These are phyloP conservation scores for Neofelis nebulosa DNA, from an alignment of 2,113 vertebrate species.

Conservation along the genomic window DNA sequence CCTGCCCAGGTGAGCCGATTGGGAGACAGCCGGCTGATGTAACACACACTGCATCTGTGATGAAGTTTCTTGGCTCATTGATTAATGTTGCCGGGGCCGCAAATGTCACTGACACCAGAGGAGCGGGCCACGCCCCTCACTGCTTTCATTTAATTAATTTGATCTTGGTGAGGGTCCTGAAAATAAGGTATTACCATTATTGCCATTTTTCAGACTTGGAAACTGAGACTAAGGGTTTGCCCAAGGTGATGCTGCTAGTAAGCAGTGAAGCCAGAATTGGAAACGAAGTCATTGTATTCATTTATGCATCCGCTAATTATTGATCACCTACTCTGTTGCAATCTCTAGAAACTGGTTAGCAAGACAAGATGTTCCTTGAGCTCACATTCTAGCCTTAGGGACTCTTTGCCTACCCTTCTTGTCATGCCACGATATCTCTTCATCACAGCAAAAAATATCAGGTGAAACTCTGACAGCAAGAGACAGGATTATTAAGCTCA, in stretches of 20 bases:
- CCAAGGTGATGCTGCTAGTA: not conserved
- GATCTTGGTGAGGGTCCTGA: not conserved
- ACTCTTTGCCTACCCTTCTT: not conserved
- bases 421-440: not conserved
- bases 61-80: not conserved
- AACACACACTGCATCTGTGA: not conserved
- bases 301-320: not conserved
- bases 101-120: not conserved
- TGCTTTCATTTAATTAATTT: not conserved
- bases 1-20: not conserved
- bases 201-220: slow-evolving; percentile 6
- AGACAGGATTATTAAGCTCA: not conserved
- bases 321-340: not conserved
- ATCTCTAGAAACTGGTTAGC: not conserved
- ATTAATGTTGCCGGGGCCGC: not conserved
- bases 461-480: not conserved
- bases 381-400: not conserved
- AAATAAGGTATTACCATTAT: not conserved
- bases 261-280: not conserved
- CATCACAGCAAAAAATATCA: not conserved
- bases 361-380: not conserved
- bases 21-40: not conserved
- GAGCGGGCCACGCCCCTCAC: not conserved
- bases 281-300: not conserved
- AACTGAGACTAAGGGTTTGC: not conserved